A percentile compares a stretch with the other conserved stretches of the same genome.
These are phyloP conservation scores for Tetramorium bicarinatum DNA, from an alignment of 2,888 invertebrate species.

Conservation along the genomic window DNA sequence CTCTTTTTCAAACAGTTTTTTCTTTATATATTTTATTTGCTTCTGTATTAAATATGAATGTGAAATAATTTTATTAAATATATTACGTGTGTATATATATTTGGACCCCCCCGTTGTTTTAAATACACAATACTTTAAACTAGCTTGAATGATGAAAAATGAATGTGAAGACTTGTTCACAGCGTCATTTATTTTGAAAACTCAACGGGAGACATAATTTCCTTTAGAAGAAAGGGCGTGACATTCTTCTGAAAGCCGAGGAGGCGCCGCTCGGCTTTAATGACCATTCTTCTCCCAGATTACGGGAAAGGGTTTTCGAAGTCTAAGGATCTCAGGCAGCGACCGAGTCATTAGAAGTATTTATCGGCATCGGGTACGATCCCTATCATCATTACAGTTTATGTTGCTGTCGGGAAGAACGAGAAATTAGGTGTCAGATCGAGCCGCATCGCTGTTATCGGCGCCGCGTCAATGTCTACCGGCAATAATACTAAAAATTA, in stretches of 20 bases:
- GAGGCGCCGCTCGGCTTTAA: conserved; percentile 60
- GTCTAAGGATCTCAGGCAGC: conserved; percentile 16
- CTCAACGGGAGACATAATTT: conserved; percentile 50
- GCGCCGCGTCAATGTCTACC: conserved; percentile 31
- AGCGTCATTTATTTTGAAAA: neutral
- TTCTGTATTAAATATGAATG: neutral
- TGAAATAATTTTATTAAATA: neutral
- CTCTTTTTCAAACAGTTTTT: neutral
- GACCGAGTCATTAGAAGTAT: conserved; percentile 47
- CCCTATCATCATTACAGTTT: conserved; percentile 60
- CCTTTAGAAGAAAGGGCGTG: conserved; percentile 68
- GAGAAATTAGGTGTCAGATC: conserved; percentile 52
- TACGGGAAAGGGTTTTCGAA: conserved; percentile 63
- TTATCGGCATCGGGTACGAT: conserved; percentile 45
- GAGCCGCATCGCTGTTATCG: conserved; percentile 15
- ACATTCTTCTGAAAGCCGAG: conserved; percentile 68
- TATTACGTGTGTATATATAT: neutral
- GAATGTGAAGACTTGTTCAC: neutral
- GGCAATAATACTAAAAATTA: conserved; percentile 44
- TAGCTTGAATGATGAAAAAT: neutral
- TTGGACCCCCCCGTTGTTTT: neutral
- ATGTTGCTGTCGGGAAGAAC: conserved; percentile 34
- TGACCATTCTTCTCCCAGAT: conserved; percentile 63
- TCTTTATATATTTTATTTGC: neutral
- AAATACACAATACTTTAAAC: neutral